phyloP scores from a whole-genome alignment of 2,797 vertebrate species.

The Gallinago nigripennis region DNA sequence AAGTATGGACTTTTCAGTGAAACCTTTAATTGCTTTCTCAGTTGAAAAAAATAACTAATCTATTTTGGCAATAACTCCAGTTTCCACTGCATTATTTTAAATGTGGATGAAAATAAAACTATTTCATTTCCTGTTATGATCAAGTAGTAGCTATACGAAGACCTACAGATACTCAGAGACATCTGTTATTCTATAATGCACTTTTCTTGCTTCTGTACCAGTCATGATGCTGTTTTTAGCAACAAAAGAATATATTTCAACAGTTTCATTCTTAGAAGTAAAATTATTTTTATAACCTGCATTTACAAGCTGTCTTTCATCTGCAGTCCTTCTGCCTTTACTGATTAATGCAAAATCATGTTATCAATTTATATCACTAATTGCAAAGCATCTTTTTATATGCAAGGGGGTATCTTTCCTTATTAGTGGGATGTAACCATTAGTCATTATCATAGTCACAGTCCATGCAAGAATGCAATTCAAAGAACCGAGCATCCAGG shows the following conservation, averaged over 20 bases:
- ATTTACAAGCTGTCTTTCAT: background rate
- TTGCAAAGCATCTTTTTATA: background rate
- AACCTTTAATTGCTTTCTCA: background rate
- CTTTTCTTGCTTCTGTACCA: background rate
- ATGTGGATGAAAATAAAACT: background rate
- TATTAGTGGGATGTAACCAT: background rate
- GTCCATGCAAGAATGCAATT: background rate
- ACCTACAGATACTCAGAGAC: background rate
- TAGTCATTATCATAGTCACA: background rate
- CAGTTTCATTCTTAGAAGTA: background rate
- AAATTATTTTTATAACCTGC: background rate
- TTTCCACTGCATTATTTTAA: background rate
- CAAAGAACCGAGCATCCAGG: background rate
- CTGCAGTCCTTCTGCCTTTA: background rate
- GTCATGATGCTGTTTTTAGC: background rate
- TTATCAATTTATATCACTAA: background rate
- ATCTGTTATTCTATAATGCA: background rate
- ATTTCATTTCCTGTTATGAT: background rate
- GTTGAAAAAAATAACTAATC: background rate
- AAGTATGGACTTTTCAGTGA: background rate
- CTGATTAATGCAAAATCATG: background rate
- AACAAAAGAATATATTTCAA: background rate
- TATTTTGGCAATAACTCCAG: background rate
- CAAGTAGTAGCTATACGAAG: background rate
- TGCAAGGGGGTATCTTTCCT: background rate